Evolutionary conservation across 2,888 invertebrate genomes (phyloP), one percentile per base, ranked within the genome.

Genomic region (Cantharis rufa): DNA sequence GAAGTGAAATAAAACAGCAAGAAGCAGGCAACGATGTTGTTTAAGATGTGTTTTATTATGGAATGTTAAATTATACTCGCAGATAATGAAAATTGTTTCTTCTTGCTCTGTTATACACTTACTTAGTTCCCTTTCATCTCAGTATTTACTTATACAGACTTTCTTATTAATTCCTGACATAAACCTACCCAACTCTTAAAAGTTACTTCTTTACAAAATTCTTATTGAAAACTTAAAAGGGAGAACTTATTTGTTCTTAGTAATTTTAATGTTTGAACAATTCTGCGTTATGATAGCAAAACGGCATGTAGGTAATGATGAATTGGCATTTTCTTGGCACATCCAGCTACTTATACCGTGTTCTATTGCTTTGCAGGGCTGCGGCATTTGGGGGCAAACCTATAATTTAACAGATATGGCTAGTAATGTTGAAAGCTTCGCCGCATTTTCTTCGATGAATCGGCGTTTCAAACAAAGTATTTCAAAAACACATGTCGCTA

Each of bases 31-130:
- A 74, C 79, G 75, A 78, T 78, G 76, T 75, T 80, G 63, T 76
- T 74, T 77, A 72, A 78, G 77, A 80, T 80, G 75, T 81, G 80
- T 80, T 80, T 80, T 81, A 80, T 79, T 80, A 80, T 76, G 80
- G 79, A 81, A 81, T 81, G 80, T 81, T 80, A 79, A 81, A 81
- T 81, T 81, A 80, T 78, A 81, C 80, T 77, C 79, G 75, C 81
- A 77, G 80, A 77, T 80, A 80, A 81, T 81, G 81, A 78, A 81
- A 81, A 81, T 76, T 80, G 79, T 79, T 80, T 77, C 70, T 74
- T 78, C 72, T 75, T 72, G 69, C 76, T 74, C 74, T 76, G 75
- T 71, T 72, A 72, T 75, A 21, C 21, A n/a, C 64, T 21, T 66
- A 77, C 77, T 80, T 77, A 75, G 77, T 79, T 79, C 75, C 76